Percentiles rank a stretch among this genome's conserved stretches.
Evolutionary conservation across 1,140 invertebrate species (phyloP).

Genomic region (Pseudobourletiella spinata): DNA sequence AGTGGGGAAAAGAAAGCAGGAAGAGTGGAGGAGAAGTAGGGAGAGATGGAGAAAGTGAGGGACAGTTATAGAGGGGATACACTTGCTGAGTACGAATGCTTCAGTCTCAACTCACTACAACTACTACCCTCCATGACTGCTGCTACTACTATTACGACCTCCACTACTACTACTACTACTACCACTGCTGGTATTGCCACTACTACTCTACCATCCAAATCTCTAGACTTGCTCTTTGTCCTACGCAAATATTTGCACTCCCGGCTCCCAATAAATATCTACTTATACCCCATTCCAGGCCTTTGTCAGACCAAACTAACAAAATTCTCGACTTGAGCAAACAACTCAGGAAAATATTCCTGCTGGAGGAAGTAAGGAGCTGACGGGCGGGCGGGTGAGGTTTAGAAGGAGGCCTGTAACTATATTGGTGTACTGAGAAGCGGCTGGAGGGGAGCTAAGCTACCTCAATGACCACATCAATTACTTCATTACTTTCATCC

Average conservation of each 20-base stretch:
- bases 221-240: slow-evolving; percentile 10
- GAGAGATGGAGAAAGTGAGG: background rate
- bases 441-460: no score
- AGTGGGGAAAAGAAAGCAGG: background rate
- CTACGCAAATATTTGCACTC: slow-evolving; percentile 7
- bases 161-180: background rate
- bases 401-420: no score
- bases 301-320: background rate
- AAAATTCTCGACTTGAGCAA: background rate
- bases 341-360: no score
- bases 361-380: no score
- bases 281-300: background rate
- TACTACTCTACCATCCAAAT: background rate
- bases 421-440: no score
- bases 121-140: background rate
- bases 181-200: background rate
- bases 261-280: slow-evolving; percentile 1
- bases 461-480: no score
- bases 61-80: background rate
- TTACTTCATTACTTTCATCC: no score
- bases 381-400: no score
- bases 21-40: background rate
- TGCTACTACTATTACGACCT: background rate
- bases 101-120: no score
- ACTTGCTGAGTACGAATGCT: no score